Percentiles rank a stretch among this genome's conserved stretches.
Conservation (phyloP, 37 sponge, comb jelly and placozoan genomes). For the Agelas oroides region DNA sequence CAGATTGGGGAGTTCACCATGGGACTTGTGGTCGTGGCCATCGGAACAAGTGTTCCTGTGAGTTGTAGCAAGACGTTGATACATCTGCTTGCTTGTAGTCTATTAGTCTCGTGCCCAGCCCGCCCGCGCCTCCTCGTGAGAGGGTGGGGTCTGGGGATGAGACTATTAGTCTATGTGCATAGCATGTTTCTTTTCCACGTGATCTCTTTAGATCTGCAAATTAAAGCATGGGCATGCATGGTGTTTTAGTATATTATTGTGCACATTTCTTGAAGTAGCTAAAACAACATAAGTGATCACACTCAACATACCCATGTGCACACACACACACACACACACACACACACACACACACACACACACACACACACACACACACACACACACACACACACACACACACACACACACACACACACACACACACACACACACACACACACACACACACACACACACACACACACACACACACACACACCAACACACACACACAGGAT, state of each 20-base stretch:
- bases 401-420: background rate
- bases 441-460: slow-evolving; percentile 18
- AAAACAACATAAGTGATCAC: no score
- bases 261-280: no score
- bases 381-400: slow-evolving; percentile 18
- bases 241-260: no score
- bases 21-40: slow-evolving; percentile 88
- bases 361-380: slow-evolving; percentile 14
- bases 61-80: background rate
- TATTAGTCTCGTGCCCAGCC: no score
- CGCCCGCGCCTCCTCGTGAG: no score
- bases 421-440: slow-evolving; percentile 3
- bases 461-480: slow-evolving; percentile 18
- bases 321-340: slow-evolving; percentile 8
- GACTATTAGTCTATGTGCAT: no score
- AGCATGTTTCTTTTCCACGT: no score
- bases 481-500: slow-evolving; percentile 22
- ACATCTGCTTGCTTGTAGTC: no score
- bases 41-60: slow-evolving; percentile 89
- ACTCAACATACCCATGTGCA: background rate
- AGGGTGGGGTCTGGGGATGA: no score
- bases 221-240: no score
- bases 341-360: slow-evolving; percentile 3
- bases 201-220: no score
- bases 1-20: slow-evolving; percentile 71